Evolutionary conservation across 2,888 invertebrate genomes (phyloP).

Genomic region (Nomada ruficornis): DNA sequence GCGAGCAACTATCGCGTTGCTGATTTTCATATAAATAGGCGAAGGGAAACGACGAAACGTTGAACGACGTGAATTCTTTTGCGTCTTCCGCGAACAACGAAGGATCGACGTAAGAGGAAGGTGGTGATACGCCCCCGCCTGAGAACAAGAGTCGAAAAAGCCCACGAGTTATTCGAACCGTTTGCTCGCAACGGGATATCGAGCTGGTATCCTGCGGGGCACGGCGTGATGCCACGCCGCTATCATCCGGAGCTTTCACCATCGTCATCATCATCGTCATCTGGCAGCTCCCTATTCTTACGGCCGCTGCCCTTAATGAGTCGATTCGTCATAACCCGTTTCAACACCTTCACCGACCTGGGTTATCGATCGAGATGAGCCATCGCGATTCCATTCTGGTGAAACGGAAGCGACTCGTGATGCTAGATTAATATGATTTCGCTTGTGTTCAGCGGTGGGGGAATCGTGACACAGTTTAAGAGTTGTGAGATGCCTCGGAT

Average conservation of each 20-base stretch:
- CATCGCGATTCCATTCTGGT: slow-evolving; percentile 5
- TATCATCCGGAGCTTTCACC: slow-evolving; percentile 76
- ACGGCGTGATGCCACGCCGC: slow-evolving; percentile 75
- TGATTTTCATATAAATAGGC: slow-evolving; percentile 1
- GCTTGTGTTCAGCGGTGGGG: neutral
- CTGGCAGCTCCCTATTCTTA: slow-evolving; percentile 72
- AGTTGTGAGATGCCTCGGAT: neutral
- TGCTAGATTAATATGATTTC: neutral
- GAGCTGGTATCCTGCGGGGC: slow-evolving; percentile 75
- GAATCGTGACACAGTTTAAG: neutral
- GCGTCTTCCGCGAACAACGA: slow-evolving; percentile 29
- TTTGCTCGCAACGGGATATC: slow-evolving; percentile 72
- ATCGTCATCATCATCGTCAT: slow-evolving; percentile 77
- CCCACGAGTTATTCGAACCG: slow-evolving; percentile 71
- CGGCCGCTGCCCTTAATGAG: slow-evolving; percentile 65
- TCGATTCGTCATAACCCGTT: slow-evolving; percentile 73
- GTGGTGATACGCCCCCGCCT: slow-evolving; percentile 40
- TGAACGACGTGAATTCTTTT: slow-evolving; percentile 22
- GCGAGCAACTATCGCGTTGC: neutral
- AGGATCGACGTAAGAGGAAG: slow-evolving; percentile 28
- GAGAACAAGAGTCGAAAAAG: slow-evolving; percentile 61
- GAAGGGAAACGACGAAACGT: neutral
- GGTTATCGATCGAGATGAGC: slow-evolving; percentile 31
- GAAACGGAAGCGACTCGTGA: slow-evolving; percentile 4
- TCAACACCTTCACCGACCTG: slow-evolving; percentile 65